Percentiles rank a stretch among this genome's conserved stretches.
phyloP scores from a whole-genome alignment of 2,113 vertebrate species.

The Myotis brandtii region DNA sequence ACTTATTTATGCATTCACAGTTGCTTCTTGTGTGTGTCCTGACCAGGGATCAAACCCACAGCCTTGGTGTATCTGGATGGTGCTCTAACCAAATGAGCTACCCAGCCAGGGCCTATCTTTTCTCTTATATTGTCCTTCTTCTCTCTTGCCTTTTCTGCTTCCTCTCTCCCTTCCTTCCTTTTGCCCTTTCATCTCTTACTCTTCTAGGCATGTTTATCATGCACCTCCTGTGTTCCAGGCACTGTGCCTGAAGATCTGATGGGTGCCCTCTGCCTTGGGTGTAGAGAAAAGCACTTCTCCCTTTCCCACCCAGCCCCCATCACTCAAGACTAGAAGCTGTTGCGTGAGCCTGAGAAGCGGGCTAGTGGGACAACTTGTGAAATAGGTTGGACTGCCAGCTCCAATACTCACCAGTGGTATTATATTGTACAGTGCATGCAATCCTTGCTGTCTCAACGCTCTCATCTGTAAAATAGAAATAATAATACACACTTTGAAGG shows the following conservation, averaged over 20 bases:
- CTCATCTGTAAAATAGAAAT: constrained; percentile 39
- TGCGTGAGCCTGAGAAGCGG: background rate
- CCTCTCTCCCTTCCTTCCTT: background rate
- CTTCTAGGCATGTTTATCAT: background rate
- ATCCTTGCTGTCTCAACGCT: background rate
- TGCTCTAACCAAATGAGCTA: background rate
- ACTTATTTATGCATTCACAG: too few species aligned
- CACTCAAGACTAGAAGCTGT: background rate
- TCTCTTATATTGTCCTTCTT: background rate
- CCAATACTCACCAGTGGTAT: background rate
- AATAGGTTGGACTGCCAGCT: background rate
- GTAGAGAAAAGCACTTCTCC: background rate
- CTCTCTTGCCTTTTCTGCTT: background rate
- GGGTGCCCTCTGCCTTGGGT: background rate
- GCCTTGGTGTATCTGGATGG: background rate
- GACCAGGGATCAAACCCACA: too few species aligned
- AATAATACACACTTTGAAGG: background rate
- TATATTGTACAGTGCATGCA: background rate
- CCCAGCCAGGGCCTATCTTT: background rate
- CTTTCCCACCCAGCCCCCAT: background rate
- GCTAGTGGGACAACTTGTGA: background rate
- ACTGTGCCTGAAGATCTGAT: background rate
- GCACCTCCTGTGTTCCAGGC: background rate
- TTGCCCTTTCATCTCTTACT: background rate
- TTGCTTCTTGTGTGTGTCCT: too few species aligned